A percentile compares a stretch with the other conserved stretches of the same genome.
These are phyloP conservation scores for Brachylomia viminalis DNA, from an alignment of 2,888 invertebrate species.

Conservation along the genomic window DNA sequence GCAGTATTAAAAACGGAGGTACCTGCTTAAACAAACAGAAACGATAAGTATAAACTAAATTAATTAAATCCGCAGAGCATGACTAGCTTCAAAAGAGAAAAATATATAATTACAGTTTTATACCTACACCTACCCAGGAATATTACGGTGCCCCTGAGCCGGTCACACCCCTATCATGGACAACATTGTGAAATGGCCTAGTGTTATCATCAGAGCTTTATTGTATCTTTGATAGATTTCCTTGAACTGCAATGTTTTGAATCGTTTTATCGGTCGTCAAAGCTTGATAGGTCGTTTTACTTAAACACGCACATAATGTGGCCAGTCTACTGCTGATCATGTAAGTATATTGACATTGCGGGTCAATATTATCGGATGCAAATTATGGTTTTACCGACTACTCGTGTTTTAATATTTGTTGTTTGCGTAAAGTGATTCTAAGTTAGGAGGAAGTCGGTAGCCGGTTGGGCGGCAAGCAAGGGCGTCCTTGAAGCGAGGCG, in stretches of 20 bases:
- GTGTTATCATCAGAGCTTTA: conserved; percentile 15
- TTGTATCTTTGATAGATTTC: conserved; percentile 6
- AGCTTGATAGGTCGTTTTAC: conserved; percentile 14
- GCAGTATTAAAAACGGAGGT: neutral
- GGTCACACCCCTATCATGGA: conserved; percentile 21
- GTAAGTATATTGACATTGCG: conserved; percentile 52
- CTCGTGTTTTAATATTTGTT: conserved; percentile 58
- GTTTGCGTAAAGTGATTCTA: conserved; percentile 69
- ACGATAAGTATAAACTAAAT: neutral
- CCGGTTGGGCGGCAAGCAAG: conserved; percentile 79
- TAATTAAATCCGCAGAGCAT: conserved; percentile 1
- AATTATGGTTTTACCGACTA: conserved; percentile 46
- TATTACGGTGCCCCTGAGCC: conserved; percentile 29
- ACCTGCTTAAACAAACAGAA: neutral
- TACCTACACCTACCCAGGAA: neutral
- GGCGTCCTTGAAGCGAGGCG: conserved; percentile 87
- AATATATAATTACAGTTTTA: neutral
- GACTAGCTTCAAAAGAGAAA: neutral
- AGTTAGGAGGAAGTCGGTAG: conserved; percentile 80
- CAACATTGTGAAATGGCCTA: neutral
- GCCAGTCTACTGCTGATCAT: conserved; percentile 16
- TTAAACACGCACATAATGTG: conserved; percentile 14
- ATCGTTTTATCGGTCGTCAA: conserved; percentile 1
- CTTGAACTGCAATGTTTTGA: conserved; percentile 5
- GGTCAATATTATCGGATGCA: conserved; percentile 59